phyloP scores from a whole-genome alignment of 2,113 vertebrate species.

The Argyrosomus japonicus region DNA sequence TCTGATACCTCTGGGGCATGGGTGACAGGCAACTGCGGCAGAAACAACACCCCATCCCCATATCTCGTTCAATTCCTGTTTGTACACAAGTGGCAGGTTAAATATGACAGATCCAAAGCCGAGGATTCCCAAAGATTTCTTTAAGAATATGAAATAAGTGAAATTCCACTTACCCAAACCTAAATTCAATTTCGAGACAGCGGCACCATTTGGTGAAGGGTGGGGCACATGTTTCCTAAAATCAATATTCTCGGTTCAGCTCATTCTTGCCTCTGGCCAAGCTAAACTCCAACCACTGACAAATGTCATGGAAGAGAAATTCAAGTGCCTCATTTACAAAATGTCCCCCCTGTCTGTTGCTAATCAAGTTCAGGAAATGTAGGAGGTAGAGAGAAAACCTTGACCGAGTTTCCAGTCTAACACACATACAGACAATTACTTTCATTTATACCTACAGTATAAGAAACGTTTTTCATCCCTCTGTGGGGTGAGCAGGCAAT shows the following conservation, averaged over 20 bases:
- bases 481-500: too few relatives aligned
- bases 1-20: too few relatives aligned
- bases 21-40: too few relatives aligned
- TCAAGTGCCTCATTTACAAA: not conserved
- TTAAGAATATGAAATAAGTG: not conserved
- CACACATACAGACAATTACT: not conserved
- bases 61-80: too few relatives aligned
- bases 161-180: not conserved
- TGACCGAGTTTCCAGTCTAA: not conserved
- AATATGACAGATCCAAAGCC: not conserved
- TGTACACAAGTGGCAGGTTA: slow-evolving; percentile 2
- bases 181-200: not conserved
- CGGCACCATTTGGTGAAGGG: not conserved
- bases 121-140: not conserved
- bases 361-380: not conserved
- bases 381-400: not conserved
- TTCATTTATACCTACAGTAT: too few relatives aligned
- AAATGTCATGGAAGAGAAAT: not conserved
- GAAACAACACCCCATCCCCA: too few relatives aligned
- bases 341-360: not conserved
- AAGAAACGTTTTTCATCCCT: too few relatives aligned
- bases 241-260: not conserved
- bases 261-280: not conserved
- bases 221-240: not conserved
- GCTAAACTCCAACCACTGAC: not conserved